Conservation (phyloP, 2,888 invertebrate species). For the Boloria selene region DNA sequence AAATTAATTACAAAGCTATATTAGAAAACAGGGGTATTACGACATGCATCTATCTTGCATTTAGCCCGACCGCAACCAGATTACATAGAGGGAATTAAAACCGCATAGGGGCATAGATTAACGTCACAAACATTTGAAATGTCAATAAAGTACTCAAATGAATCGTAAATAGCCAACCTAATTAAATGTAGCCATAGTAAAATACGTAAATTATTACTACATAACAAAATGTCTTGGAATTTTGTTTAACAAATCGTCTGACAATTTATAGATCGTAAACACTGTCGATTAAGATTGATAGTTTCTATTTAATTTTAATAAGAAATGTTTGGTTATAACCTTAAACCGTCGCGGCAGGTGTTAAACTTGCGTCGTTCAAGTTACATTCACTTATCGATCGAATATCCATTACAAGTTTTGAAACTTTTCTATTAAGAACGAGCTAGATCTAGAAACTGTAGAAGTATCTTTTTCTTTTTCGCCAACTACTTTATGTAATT, state of each 20-base stretch:
- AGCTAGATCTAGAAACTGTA: conserved; percentile 45
- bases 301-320: neutral
- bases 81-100: conserved; percentile 30
- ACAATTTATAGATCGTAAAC: conserved; percentile 44
- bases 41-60: conserved; percentile 15
- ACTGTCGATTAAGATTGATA: conserved; percentile 10
- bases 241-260: conserved; percentile 36
- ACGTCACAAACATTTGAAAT: conserved; percentile 25
- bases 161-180: conserved; percentile 12
- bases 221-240: conserved; percentile 13
- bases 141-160: conserved; percentile 7
- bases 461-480: conserved; percentile 48
- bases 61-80: conserved; percentile 30
- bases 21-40: conserved; percentile 12
- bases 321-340: neutral
- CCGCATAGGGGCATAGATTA: conserved; percentile 25
- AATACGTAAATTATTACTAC: neutral
- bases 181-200: conserved; percentile 10
- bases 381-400: conserved; percentile 37
- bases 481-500: conserved; percentile 54
- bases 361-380: conserved; percentile 12
- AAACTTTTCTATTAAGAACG: conserved; percentile 58
- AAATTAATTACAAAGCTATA: neutral
- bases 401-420: conserved; percentile 44
- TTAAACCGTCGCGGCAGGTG: neutral